These are phyloP conservation scores for Stegastes partitus DNA, from an alignment of 2,113 vertebrate genomes.

Conservation along the genomic window DNA sequence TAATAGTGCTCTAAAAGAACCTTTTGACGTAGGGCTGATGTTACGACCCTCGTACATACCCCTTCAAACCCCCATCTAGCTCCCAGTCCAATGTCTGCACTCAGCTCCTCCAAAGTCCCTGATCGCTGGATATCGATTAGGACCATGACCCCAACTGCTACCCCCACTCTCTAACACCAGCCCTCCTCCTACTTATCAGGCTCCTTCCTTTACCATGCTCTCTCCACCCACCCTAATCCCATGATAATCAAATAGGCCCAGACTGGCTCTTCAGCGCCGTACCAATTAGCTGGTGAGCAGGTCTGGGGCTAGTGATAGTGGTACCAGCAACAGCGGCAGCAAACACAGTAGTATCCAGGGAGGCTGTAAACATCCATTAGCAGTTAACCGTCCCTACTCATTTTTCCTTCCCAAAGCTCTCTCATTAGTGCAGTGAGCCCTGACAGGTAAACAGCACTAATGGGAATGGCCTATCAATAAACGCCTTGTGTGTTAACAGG, in stretches of 20 bases:
- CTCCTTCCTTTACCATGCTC: constrained; percentile 47
- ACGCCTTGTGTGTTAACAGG: constrained; percentile 87
- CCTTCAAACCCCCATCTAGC: constrained; percentile 62
- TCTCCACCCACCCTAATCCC: constrained; percentile 68
- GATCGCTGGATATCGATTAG: constrained; percentile 75
- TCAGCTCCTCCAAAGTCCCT: constrained; percentile 56
- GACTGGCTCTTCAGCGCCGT: constrained; percentile 75
- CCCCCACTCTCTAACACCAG: constrained; percentile 55
- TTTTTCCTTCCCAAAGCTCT: constrained; percentile 93
- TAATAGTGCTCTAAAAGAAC: constrained; percentile 77
- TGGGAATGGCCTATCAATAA: constrained; percentile 94
- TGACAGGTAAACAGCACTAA: constrained; percentile 95
- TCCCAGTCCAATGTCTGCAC: constrained; percentile 60
- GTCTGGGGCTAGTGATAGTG: constrained; percentile 76
- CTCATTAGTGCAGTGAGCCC: constrained; percentile 92
- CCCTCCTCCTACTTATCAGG: constrained; percentile 64
- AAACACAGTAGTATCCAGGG: constrained; percentile 69
- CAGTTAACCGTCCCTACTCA: constrained; percentile 89
- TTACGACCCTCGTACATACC: constrained; percentile 70
- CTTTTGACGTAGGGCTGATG: constrained; percentile 73
- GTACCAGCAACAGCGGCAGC: constrained; percentile 78
- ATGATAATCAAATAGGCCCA: constrained; percentile 77
- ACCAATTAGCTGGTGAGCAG: constrained; percentile 85
- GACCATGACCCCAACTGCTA: constrained; percentile 55
- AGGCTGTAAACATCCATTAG: constrained; percentile 94